phyloP scores from a whole-genome alignment of 2,113 vertebrate genomes.

The Anser cygnoides region DNA sequence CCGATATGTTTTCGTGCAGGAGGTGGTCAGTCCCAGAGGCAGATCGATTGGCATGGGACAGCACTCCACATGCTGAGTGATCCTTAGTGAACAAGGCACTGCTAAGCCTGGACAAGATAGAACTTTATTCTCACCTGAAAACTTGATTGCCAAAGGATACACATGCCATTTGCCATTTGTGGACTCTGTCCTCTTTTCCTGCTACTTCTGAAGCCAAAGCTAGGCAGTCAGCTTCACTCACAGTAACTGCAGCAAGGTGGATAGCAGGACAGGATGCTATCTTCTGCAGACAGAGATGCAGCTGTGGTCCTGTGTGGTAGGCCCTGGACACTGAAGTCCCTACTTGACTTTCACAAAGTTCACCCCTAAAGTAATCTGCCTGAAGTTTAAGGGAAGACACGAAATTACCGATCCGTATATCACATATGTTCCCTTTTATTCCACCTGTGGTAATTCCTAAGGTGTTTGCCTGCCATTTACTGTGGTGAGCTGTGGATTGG shows the following conservation, averaged over 20 bases:
- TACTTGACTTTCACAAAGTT: not conserved
- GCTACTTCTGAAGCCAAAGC: not conserved
- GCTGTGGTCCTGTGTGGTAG: not conserved
- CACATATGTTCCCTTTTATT: not conserved
- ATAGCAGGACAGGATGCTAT: fast-evolving
- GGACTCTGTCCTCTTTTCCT: not conserved
- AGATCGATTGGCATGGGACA: not conserved
- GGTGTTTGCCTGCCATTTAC: not conserved
- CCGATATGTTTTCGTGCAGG: not conserved
- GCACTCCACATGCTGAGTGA: not conserved
- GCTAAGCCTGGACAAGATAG: not conserved
- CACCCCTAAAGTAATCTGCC: not conserved
- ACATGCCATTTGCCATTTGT: not conserved
- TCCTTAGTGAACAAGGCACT: not conserved
- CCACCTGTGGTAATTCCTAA: not conserved
- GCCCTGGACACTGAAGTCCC: not conserved
- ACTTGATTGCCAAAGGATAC: not conserved
- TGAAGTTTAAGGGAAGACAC: not conserved
- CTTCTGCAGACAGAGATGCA: not conserved
- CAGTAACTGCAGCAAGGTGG: fast-evolving
- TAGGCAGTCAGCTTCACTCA: not conserved
- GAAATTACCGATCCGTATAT: not conserved
- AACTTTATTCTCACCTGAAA: not conserved
- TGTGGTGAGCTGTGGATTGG: not conserved
- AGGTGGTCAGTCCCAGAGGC: not conserved